These are phyloP conservation scores for Percina caprodes DNA, from an alignment of 2,113 vertebrate genomes.

Conservation along the genomic window DNA sequence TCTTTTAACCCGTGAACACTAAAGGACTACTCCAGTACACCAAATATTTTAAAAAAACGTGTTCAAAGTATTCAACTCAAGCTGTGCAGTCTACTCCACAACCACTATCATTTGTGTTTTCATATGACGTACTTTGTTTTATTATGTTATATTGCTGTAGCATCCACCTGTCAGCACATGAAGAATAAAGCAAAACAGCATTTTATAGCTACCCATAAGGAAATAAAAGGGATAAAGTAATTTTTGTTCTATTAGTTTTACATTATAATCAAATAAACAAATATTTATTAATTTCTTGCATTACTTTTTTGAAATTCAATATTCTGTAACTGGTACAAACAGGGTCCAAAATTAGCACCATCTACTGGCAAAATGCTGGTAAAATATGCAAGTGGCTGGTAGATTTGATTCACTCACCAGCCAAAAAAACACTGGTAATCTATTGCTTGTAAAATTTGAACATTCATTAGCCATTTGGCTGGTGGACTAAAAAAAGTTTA, in stretches of 20 bases:
- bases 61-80: constrained; percentile 40
- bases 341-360: too few relatives aligned
- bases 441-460: too few relatives aligned
- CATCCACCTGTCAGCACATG: not conserved
- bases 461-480: too few relatives aligned
- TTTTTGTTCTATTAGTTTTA: constrained; percentile 26
- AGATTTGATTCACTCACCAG: too few relatives aligned
- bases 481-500: too few relatives aligned
- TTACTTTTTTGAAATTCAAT: constrained; percentile 9
- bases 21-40: constrained; percentile 20
- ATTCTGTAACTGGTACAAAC: not conserved
- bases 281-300: constrained; percentile 4
- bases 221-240: not conserved
- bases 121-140: constrained; percentile 2
- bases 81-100: not conserved
- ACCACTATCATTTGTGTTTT: not conserved
- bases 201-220: not conserved
- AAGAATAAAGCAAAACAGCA: constrained; percentile 3
- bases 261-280: not conserved
- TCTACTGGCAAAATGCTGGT: too few relatives aligned
- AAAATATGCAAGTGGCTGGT: too few relatives aligned
- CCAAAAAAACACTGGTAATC: too few relatives aligned
- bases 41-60: constrained; percentile 1
- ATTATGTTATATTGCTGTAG: not conserved
- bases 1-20: not conserved